Evolutionary conservation across 2,113 vertebrate species (phyloP), one percentile per base, ranked within the genome.

Genomic region (Burhinus oedicnemus): DNA sequence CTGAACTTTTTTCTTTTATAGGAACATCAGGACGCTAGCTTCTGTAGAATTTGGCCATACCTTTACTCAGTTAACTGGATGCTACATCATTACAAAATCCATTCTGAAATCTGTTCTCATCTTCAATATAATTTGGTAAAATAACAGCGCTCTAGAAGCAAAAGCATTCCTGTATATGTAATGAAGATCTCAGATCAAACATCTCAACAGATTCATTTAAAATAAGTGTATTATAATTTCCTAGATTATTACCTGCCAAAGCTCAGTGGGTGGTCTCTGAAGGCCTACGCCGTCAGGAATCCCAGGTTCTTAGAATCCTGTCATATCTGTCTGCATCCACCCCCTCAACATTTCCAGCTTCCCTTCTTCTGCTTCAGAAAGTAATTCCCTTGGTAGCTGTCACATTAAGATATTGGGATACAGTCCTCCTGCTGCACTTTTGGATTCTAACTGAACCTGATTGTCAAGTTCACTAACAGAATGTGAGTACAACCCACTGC

Each of bases 231-330:
- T 90, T 95, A 83, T 95, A 95, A 96, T 96, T 96, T 94, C 90
- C 91, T 93, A 94, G 90, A 97, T 96, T 94, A 97, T 96, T 87
- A 97, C 95, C 95, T 97, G 92, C 95, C 95, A 97, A 91, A 94
- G 81, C 94, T 83, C 75, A 93, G 97, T 96, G 97, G 96, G 97
- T 95, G 95, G 94, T 86, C 95, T 95, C 96, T 74, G 84, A 74
- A 86, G 94, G 92, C 96, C 87, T 93, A 95, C 44, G 49, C 89
- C 36, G 10, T 87, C 93, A 96, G 96, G 93, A 97, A 95, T 95
- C 89, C 87, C 96, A 97, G 89, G 91, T 97, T 97, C 87, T 93
- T 22, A 86, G 74, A 95, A 95, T 95, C 82, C 78, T 96, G 97
- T 97, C 95, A 92, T 83, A 94, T 87, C 95, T 96, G 91, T 93